Conservation (phyloP, 2,797 vertebrate species). For the Limosa lapponica region DNA sequence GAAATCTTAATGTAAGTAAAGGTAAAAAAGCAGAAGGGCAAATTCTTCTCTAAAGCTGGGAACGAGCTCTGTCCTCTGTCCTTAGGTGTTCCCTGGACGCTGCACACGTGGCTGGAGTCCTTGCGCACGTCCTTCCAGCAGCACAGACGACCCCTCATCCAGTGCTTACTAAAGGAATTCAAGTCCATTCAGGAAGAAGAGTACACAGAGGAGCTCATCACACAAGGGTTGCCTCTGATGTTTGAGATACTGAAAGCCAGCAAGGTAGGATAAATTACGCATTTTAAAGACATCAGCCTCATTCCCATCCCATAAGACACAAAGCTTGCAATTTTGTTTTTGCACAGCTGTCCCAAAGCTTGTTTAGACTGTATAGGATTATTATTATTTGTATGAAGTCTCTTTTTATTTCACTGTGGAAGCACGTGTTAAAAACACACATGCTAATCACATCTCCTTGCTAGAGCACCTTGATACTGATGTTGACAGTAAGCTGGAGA, state of each 20-base stretch:
- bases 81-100: slow-evolving; percentile 92
- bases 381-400: not conserved
- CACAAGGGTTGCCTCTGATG: slow-evolving; percentile 94
- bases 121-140: slow-evolving; percentile 93
- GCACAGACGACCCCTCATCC: slow-evolving; percentile 92
- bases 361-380: not conserved
- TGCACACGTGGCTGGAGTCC: slow-evolving; percentile 96
- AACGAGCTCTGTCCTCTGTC: not conserved
- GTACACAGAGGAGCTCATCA: slow-evolving; percentile 94
- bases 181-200: slow-evolving; percentile 96
- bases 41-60: not conserved
- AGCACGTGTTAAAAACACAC: not conserved
- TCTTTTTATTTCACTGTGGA: not conserved
- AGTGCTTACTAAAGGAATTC: slow-evolving; percentile 96
- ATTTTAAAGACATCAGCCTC: not conserved
- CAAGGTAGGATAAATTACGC: slow-evolving; percentile 82
- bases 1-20: not conserved
- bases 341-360: not conserved
- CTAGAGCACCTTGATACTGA: not conserved
- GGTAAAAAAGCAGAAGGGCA: not conserved
- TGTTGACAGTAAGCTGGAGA: not conserved
- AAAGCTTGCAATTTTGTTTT: not conserved
- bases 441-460: not conserved
- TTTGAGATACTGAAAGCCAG: slow-evolving; percentile 96
- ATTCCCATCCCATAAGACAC: not conserved